Evolutionary conservation across 2,888 invertebrate species (phyloP).

Genomic region (Drosophila buzzatii): DNA sequence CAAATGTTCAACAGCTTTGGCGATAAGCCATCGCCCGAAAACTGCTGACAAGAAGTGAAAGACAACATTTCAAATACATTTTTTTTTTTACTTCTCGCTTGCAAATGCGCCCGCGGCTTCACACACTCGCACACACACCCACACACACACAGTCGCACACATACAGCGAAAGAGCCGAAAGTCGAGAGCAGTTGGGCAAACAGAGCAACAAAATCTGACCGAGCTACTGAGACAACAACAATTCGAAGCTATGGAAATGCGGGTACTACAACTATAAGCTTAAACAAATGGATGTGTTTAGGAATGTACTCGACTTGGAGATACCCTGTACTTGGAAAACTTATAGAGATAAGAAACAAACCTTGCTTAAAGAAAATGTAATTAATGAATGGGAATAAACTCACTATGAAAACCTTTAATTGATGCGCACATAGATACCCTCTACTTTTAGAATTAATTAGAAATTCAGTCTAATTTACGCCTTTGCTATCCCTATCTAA

Average conservation of each 20-base stretch:
- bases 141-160: slow-evolving; percentile 8
- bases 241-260: slow-evolving; percentile 10
- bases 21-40: slow-evolving; percentile 42
- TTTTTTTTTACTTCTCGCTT: slow-evolving; percentile 4
- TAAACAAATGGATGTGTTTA: slow-evolving; percentile 9
- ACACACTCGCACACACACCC: slow-evolving; percentile 23
- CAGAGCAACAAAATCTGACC: slow-evolving; percentile 11
- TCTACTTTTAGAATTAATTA: neutral
- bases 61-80: slow-evolving; percentile 35
- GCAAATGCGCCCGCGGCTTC: slow-evolving; percentile 32
- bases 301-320: neutral
- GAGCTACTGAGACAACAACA: slow-evolving; percentile 30
- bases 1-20: slow-evolving; percentile 36
- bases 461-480: neutral
- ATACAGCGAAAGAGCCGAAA: neutral
- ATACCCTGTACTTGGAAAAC: slow-evolving; percentile 1
- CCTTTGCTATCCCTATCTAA: neutral
- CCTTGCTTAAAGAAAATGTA: neutral
- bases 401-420: too few relatives aligned
- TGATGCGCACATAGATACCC: neutral
- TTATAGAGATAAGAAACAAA: too few relatives aligned
- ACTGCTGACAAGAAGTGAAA: slow-evolving; percentile 35
- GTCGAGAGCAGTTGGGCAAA: slow-evolving; percentile 15
- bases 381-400: too few relatives aligned
- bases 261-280: slow-evolving; percentile 40